Base-by-base conservation (phyloP, 2,113 vertebrate genomes). In the Hydrolagus affinis region DNA sequence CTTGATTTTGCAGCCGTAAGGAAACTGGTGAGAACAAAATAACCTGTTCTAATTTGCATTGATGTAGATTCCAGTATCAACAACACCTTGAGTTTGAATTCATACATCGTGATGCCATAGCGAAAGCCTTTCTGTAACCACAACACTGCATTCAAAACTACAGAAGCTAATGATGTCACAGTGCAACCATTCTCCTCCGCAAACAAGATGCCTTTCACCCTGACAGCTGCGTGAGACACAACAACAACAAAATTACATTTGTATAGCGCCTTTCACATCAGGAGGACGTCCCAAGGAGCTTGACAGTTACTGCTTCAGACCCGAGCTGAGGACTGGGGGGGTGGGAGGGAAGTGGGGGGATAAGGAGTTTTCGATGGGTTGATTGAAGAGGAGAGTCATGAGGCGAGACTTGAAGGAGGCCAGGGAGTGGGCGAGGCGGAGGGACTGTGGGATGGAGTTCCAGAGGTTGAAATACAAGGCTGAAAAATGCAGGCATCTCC, bases 1-100 rank as follows among this genome's bases (percentile, higher is more conserved):
- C 25, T n/a, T 44, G 44, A 44, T 32, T 83, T 62, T 32, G 6
- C 23, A 66, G 30, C 9, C 19, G 19, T 21, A 30, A 59, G 21
- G 62, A 83, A 64, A 30, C 60, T 30, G 23, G 78, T 32, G 62
- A 83, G 60, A 83, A 66, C 78, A 83, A 59, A 83, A 83, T 83
- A 21, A 66, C 60, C 4, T 25, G 66, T 28, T 80, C 78, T 28
- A 83, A 32, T 19, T 83, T 14, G 19, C 78, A 21, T 32, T 9
- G 6, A 32, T 10, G 23, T 75, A 56, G 73, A 8, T 66, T 83
- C 62, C 78, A 83, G 78, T 83, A 68, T 80, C 78, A 59, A 83
- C 25, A 83, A 68, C 78, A 83, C 15, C 78, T 28, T 6, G 23
- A 25, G 15, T 80, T 62, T 17, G 57, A 80, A 80, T 28, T 21